These are phyloP conservation scores for Drosophila tripunctata DNA, from an alignment of 2,888 invertebrate genomes.

Conservation along the genomic window DNA sequence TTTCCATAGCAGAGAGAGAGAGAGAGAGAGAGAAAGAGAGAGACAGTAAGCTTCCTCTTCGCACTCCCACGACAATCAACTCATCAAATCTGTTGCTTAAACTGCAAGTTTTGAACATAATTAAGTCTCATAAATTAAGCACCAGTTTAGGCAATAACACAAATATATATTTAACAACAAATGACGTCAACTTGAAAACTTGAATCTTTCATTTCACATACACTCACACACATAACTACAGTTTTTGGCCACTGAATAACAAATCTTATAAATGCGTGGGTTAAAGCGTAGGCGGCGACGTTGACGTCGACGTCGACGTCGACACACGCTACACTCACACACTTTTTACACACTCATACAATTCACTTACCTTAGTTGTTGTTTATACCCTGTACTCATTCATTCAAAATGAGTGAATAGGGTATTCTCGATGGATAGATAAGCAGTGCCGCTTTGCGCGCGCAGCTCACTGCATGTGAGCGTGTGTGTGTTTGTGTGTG, in stretches of 20 bases:
- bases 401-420: background rate
- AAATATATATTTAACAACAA: slow-evolving; percentile 32
- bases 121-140: slow-evolving; percentile 53
- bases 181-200: slow-evolving; percentile 54
- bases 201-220: slow-evolving; percentile 33
- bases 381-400: slow-evolving; percentile 26
- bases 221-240: slow-evolving; percentile 40
- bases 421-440: slow-evolving; percentile 7
- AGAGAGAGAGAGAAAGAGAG: no score
- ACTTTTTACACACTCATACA: slow-evolving; percentile 7
- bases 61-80: slow-evolving; percentile 46
- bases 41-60: no score
- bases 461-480: background rate
- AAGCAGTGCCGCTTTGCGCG: background rate
- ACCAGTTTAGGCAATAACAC: slow-evolving; percentile 50
- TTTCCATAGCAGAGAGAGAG: background rate
- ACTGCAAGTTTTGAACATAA: slow-evolving; percentile 33
- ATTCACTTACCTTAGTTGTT: slow-evolving; percentile 52
- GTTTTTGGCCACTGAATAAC: slow-evolving; percentile 21
- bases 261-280: slow-evolving; percentile 29
- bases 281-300: slow-evolving; percentile 8
- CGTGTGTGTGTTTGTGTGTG: background rate
- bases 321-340: background rate
- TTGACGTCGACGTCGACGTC: background rate
- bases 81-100: slow-evolving; percentile 31